Evolutionary conservation across 2,888 invertebrate genomes (phyloP), one percentile per base, ranked within the genome.

Genomic region (Thyatira batis): DNA sequence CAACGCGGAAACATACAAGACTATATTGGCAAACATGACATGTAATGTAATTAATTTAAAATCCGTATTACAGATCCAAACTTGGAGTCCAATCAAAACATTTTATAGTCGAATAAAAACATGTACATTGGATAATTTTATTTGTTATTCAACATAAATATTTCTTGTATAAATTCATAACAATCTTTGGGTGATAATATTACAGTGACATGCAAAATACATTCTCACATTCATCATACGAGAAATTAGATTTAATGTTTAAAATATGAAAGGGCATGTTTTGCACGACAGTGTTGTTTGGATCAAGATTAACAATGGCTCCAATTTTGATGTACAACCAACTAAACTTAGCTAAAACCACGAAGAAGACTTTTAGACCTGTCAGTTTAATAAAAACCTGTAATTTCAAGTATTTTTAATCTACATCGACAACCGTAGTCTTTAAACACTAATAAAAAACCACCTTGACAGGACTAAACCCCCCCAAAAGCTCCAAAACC

Each of bases 151-250:
- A 92, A 91, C 92, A 91, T 92, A 91, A 91, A 91, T 91, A 92
- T 87, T 80, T 87, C 83, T 91, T 90, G 89, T 92, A 91, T 90
- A 92, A 90, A 91, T 91, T 89, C 87, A 90, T 91, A 92, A 91
- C 92, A 91, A 91, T 92, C 91, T 92, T 92, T 92, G 91, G 91
- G 89, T 89, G 88, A 87, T 87, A 86, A 84, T 85, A 84, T 75
- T 84, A 78, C 78, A 78, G 52, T 71, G 71, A 62, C 72, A 67
- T 61, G 75, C 73, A 75, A 66, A 69, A 76, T 64, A 62, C 53
- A 55, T 44, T 49, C 54, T 54, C 53, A 54, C 55, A 49, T 63
- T 60, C 55, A 65, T 43, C 50, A 53, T 49, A 56, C 56, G 58
- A 55, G 45, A 62, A 59, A 53, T 54, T 21, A 51, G 52, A 11